These are phyloP conservation scores for Thermophis baileyi DNA, from an alignment of 2,113 vertebrate species.

Conservation along the genomic window DNA sequence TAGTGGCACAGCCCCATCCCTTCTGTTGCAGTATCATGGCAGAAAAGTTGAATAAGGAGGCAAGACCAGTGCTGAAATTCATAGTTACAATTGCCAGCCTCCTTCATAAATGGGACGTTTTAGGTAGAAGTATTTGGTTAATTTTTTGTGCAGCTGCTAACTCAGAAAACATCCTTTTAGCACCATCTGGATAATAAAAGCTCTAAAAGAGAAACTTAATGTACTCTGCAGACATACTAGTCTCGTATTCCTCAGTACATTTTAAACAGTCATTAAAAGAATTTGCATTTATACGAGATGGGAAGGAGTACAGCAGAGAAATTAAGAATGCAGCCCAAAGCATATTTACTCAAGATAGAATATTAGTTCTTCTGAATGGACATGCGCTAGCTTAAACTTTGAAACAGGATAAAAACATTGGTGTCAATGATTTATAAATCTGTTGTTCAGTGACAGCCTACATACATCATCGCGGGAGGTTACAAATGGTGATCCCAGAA, in stretches of 20 bases:
- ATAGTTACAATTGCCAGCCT: neutral
- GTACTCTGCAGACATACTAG: neutral
- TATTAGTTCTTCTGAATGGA: neutral
- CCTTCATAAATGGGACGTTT: neutral
- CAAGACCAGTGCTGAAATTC: neutral
- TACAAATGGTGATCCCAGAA: neutral
- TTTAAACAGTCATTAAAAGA: neutral
- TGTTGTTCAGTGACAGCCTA: constrained; percentile 7
- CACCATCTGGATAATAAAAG: neutral
- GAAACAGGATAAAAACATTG: neutral
- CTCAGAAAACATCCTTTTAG: neutral
- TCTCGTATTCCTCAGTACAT: neutral
- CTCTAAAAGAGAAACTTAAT: neutral
- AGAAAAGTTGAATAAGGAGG: neutral
- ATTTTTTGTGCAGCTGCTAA: neutral
- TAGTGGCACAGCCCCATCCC: neutral
- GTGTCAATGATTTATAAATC: neutral
- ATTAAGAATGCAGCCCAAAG: neutral
- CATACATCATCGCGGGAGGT: neutral
- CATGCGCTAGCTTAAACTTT: neutral
- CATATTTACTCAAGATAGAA: neutral
- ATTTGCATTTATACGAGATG: neutral
- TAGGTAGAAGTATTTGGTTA: neutral
- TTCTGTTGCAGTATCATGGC: too few species aligned
- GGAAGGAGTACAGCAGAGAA: neutral